Evolutionary conservation across 1,140 invertebrate species (phyloP).

Genomic region (Sinella curviseta): DNA sequence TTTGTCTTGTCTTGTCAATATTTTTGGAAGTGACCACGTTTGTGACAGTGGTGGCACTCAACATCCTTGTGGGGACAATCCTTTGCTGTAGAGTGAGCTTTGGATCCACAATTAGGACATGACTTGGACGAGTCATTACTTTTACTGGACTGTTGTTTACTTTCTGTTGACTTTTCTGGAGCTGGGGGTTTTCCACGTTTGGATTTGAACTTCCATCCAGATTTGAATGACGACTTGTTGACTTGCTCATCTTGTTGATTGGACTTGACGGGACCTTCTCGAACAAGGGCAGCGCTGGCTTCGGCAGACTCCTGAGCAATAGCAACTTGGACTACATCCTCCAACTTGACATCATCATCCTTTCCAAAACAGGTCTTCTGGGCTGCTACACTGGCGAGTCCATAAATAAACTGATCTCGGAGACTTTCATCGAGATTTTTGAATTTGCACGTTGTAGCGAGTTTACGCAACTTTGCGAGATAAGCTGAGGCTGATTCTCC

Average conservation of each 20-base stretch:
- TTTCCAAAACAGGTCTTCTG: too few relatives aligned
- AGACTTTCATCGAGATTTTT: too few relatives aligned
- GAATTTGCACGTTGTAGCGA: too few relatives aligned
- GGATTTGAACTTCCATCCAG: not conserved
- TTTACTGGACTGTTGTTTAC: not conserved
- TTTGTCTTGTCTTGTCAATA: not conserved
- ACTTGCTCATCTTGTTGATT: not conserved
- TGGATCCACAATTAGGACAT: conserved; percentile 35
- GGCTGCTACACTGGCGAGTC: too few relatives aligned
- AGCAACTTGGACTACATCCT: conserved; percentile 3
- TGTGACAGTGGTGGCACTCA: conserved; percentile 14
- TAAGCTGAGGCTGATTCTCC: too few relatives aligned
- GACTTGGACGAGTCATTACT: too few relatives aligned
- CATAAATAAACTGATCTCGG: too few relatives aligned
- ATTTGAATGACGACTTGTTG: not conserved
- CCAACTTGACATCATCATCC: conserved; percentile 3
- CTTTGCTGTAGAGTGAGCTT: conserved; percentile 2
- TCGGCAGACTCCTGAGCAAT: conserved; percentile 24
- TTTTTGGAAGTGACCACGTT: conserved; percentile 19
- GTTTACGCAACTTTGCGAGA: too few relatives aligned
- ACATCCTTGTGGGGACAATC: conserved; percentile 29
- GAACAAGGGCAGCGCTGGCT: conserved; percentile 4
- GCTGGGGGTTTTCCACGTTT: not conserved
- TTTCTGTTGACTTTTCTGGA: not conserved
- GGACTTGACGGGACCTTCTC: not conserved